Percentiles rank a stretch among this genome's conserved stretches.
phyloP scores from a whole-genome alignment of 2,113 vertebrate genomes.

The Scartelaos histophorus region DNA sequence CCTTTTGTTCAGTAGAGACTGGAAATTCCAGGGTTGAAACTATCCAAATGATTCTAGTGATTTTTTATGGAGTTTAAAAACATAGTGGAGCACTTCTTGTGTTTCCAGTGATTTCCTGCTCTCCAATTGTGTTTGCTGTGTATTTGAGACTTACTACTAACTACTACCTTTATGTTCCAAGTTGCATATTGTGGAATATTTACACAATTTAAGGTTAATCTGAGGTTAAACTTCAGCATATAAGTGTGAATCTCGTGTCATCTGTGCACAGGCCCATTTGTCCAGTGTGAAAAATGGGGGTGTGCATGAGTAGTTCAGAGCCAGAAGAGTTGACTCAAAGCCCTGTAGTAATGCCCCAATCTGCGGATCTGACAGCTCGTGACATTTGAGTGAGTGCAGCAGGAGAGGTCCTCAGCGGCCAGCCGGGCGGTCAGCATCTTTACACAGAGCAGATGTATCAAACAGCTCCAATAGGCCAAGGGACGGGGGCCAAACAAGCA shows the following conservation, averaged over 20 bases:
- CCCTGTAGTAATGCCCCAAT: conserved; percentile 34
- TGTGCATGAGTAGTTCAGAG: not conserved
- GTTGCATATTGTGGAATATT: not conserved
- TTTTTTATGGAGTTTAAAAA: too few relatives aligned
- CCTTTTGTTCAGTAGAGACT: too few relatives aligned
- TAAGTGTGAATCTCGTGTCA: not conserved
- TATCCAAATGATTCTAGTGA: too few relatives aligned
- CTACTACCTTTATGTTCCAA: not conserved
- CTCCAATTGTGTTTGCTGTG: too few relatives aligned
- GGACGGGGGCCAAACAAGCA: conserved; percentile 8
- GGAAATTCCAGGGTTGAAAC: too few relatives aligned
- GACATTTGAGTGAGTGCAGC: conserved; percentile 48
- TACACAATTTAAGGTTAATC: too few relatives aligned
- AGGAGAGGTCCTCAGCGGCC: conserved; percentile 19
- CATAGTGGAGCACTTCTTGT: too few relatives aligned
- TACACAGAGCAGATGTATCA: conserved; percentile 51
- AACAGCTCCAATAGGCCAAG: conserved; percentile 18
- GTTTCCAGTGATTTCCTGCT: too few relatives aligned
- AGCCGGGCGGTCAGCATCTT: conserved; percentile 39
- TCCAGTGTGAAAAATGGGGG: conserved; percentile 3
- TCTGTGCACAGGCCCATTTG: conserved; percentile 2
- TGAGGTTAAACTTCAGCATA: not conserved
- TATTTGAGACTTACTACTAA: not conserved
- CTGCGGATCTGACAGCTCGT: conserved; percentile 28
- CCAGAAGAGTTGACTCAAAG: conserved; percentile 1